These are phyloP conservation scores for Melanchra persicariae DNA, from an alignment of 2,888 invertebrate genomes.

Conservation along the genomic window DNA sequence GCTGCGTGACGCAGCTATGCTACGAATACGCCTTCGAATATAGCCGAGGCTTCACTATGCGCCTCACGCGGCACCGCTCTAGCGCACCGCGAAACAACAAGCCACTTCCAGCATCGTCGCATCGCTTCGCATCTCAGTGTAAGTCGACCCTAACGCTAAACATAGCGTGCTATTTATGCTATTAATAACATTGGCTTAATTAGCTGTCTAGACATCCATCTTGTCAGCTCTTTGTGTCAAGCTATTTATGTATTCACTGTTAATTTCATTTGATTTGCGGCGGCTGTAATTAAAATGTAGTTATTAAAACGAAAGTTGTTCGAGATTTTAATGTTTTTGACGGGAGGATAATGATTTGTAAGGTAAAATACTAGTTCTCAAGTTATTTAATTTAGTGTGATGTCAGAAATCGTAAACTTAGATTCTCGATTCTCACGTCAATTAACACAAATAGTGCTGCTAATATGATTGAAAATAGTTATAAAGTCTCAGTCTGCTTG, in stretches of 20 bases:
- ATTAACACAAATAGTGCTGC: no score
- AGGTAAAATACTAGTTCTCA: conserved; percentile 10
- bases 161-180: conserved; percentile 52
- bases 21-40: no score
- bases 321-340: background rate
- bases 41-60: no score
- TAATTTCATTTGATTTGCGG: conserved; percentile 54
- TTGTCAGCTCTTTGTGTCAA: conserved; percentile 47
- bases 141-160: conserved; percentile 17
- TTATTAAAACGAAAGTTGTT: conserved; percentile 22
- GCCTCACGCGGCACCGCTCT: no score
- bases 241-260: conserved; percentile 49
- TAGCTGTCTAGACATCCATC: conserved; percentile 68
- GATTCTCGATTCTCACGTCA: background rate
- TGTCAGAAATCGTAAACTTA: background rate
- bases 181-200: conserved; percentile 59
- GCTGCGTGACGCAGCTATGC: no score
- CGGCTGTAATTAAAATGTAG: conserved; percentile 10
- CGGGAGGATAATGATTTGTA: background rate
- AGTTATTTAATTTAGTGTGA: background rate
- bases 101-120: background rate
- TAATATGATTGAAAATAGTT: background rate
- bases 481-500: background rate
- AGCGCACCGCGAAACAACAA: no score
- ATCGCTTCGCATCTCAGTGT: background rate